These are phyloP conservation scores for Diadema setosum DNA, from an alignment of 35 echinoderm and acorn worm genomes.

Conservation along the genomic window DNA sequence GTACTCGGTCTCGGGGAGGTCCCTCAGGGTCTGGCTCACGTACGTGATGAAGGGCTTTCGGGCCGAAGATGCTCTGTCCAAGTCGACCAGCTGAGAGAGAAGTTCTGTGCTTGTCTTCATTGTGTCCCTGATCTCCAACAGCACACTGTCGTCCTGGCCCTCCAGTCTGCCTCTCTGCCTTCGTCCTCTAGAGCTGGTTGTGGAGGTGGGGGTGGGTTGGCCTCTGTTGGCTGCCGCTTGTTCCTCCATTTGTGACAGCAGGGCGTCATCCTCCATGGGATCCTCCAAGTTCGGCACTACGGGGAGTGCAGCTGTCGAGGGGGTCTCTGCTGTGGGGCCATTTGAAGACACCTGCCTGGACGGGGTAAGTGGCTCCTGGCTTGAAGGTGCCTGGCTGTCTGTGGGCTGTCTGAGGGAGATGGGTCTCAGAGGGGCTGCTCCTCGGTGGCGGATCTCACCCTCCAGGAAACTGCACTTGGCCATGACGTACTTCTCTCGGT, in stretches of 20 bases:
- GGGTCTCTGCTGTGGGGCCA: background rate
- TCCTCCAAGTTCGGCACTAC: background rate
- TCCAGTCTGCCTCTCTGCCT: background rate
- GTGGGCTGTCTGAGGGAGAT: background rate
- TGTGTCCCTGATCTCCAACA: background rate
- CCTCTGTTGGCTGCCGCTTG: background rate
- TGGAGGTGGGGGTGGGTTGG: background rate
- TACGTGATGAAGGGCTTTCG: background rate
- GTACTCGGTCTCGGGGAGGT: background rate
- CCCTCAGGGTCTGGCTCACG: background rate
- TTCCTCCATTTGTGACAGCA: background rate
- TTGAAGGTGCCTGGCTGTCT: background rate
- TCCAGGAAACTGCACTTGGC: slow-evolving; percentile 9
- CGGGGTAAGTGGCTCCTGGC: slow-evolving; percentile 1
- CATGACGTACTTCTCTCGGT: background rate
- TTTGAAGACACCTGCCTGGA: background rate
- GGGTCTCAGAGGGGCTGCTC: background rate
- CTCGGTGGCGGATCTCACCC: background rate
- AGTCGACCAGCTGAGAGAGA: background rate
- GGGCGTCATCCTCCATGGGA: background rate
- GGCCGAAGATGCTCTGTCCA: background rate
- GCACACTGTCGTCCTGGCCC: background rate
- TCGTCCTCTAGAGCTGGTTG: background rate
- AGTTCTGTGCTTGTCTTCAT: background rate
- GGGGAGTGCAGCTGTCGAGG: background rate